Conservation (phyloP, 1,140 invertebrate species). For the Spodoptera litura region DNA sequence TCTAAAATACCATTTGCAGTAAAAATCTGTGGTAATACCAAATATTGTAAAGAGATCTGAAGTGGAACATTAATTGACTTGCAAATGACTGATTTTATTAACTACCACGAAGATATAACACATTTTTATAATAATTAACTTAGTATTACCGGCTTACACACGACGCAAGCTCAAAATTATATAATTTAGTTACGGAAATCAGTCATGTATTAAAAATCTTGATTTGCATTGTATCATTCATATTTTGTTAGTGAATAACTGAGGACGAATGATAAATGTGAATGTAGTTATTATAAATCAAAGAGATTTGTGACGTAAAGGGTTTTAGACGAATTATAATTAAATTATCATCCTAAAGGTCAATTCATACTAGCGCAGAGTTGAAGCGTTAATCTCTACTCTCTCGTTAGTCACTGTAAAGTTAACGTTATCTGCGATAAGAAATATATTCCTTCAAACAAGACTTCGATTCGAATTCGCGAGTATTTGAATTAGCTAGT, state of each 20-base stretch:
- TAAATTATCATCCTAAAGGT: not conserved
- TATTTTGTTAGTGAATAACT: constrained; percentile 1
- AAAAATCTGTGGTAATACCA: constrained; percentile 5
- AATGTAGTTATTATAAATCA: not conserved
- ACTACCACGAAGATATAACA: not conserved
- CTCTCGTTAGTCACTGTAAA: no score
- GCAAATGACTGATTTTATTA: constrained; percentile 25
- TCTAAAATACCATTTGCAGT: not conserved
- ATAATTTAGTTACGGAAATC: constrained; percentile 14
- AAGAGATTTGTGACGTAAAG: constrained; percentile 12
- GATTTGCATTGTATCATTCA: constrained; percentile 15
- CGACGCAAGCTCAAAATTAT: constrained; percentile 30
- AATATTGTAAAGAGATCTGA: constrained; percentile 29
- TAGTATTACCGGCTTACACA: constrained; percentile 8
- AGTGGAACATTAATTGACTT: constrained; percentile 8
- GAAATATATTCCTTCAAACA: no score
- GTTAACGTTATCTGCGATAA: no score
- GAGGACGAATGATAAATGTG: constrained; percentile 27
- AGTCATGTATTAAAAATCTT: constrained; percentile 3
- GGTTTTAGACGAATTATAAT: constrained; percentile 26
- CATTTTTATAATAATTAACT: not conserved
- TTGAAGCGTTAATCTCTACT: no score
- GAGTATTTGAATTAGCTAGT: no score
- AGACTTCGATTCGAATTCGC: no score
- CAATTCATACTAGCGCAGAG: no score